phyloP scores from a whole-genome alignment of 2,797 vertebrate genomes.

The Sphaeramia orbicularis region DNA sequence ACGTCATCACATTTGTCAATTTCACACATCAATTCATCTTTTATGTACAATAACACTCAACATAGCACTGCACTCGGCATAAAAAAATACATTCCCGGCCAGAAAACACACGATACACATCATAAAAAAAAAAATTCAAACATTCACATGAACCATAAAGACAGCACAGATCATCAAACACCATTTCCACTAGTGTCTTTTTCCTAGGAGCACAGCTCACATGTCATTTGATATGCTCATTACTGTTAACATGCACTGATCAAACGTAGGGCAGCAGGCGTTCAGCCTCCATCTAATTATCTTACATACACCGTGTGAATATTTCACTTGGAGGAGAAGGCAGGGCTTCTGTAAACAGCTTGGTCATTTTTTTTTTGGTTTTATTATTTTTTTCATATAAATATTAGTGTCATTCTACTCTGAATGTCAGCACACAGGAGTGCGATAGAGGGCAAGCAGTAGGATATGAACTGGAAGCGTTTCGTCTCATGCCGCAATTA shows the following conservation, averaged over 20 bases:
- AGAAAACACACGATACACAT: conserved; percentile 50
- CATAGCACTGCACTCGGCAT: conserved; percentile 66
- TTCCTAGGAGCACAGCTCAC: conserved; percentile 70
- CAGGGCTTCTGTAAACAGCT: conserved; percentile 81
- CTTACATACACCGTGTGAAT: conserved; percentile 65
- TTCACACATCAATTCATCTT: conserved; percentile 37
- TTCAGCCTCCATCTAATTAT: conserved; percentile 51
- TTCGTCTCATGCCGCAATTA: conserved; percentile 40
- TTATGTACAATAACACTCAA: conserved; percentile 59
- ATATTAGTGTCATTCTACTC: conserved; percentile 41
- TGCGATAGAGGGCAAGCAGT: conserved; percentile 45
- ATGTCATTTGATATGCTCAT: conserved; percentile 48
- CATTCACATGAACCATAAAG: conserved; percentile 63
- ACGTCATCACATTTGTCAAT: conserved; percentile 39
- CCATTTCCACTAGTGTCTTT: conserved; percentile 35
- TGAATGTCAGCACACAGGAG: conserved; percentile 57
- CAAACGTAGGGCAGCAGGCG: conserved; percentile 12
- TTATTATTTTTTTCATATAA: conserved; percentile 63
- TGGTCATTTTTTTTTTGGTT: conserved; percentile 33
- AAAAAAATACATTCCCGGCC: conserved; percentile 53
- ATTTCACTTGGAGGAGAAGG: conserved; percentile 72
- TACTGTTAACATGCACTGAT: conserved; percentile 50
- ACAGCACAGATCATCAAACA: conserved; percentile 25
- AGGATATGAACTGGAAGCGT: conserved; percentile 14
- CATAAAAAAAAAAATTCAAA: conserved; percentile 38